These are phyloP conservation scores for Nephrotoma flavescens DNA, from an alignment of 2,888 invertebrate genomes.

Conservation along the genomic window DNA sequence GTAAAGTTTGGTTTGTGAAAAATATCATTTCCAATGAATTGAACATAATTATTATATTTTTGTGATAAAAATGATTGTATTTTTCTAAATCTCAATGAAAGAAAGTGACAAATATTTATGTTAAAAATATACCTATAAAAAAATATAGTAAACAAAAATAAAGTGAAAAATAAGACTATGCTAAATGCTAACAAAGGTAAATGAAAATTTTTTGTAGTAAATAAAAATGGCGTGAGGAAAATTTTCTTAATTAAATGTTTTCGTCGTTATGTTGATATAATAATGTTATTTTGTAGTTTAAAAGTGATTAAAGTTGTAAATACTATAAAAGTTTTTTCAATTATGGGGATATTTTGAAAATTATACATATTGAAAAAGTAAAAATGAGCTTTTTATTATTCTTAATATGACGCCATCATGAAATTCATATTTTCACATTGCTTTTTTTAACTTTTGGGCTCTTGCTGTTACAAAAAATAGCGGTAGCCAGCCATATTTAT, in stretches of 20 bases:
- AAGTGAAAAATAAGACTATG: conserved; percentile 4
- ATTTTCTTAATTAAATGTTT: not conserved
- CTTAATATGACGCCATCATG: conserved; percentile 3
- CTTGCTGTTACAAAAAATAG: not conserved
- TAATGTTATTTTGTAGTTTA: not conserved
- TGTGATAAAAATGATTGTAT: not conserved
- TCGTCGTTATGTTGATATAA: not conserved
- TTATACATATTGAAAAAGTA: too few species aligned
- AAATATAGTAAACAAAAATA: not conserved
- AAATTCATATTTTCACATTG: conserved; percentile 1
- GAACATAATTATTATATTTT: not conserved
- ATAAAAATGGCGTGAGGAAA: conserved; percentile 1
- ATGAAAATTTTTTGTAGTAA: not conserved
- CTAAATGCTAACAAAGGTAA: conserved; percentile 2
- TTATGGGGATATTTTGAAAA: not conserved
- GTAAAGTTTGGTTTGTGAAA: not conserved
- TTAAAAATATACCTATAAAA: not conserved
- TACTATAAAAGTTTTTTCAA: not conserved
- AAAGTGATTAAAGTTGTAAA: not conserved
- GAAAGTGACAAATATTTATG: not conserved
- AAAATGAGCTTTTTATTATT: not conserved
- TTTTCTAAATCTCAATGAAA: not conserved
- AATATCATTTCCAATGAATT: not conserved
- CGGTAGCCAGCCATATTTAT: not conserved
- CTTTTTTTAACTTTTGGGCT: not conserved